Conservation (phyloP, 2,113 vertebrate species). For the Penelope pileata region DNA sequence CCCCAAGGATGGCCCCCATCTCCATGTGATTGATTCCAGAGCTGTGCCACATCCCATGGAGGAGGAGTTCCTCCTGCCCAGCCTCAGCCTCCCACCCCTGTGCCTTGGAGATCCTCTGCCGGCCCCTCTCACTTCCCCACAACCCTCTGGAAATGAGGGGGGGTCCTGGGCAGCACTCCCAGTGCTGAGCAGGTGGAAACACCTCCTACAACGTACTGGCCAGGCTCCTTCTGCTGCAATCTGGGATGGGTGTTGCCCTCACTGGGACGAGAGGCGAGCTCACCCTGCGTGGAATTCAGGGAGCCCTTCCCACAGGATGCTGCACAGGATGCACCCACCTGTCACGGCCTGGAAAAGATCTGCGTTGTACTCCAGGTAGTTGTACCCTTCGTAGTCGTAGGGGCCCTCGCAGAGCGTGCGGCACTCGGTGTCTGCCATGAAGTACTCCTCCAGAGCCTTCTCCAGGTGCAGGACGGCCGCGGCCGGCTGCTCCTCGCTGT, state of each 20-base stretch:
- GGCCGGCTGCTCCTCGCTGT: conserved; percentile 83
- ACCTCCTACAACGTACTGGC: neutral
- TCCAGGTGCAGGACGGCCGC: conserved; percentile 86
- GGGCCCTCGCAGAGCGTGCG: conserved; percentile 89
- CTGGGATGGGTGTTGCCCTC: neutral
- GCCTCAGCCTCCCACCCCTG: neutral
- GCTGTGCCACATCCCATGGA: neutral
- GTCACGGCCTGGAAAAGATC: conserved; percentile 94
- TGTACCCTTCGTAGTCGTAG: conserved; percentile 94
- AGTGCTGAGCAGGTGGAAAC: neutral
- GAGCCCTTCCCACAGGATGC: neutral
- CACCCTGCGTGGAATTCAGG: neutral
- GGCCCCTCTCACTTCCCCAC: neutral
- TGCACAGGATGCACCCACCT: conserved; percentile 54
- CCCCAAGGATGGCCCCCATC: neutral
- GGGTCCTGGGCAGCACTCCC: neutral
- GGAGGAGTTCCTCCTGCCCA: neutral
- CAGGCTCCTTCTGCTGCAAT: neutral
- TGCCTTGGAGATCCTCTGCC: neutral
- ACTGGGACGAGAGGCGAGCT: neutral
- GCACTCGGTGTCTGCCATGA: conserved; percentile 83
- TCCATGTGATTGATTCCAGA: neutral
- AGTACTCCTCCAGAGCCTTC: conserved; percentile 82
- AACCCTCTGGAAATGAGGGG: neutral
- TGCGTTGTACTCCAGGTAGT: conserved; percentile 94